Percentiles rank a stretch among this genome's conserved stretches.
Conservation (phyloP, 1,140 invertebrate species). For the Scaptomyza montana region DNA sequence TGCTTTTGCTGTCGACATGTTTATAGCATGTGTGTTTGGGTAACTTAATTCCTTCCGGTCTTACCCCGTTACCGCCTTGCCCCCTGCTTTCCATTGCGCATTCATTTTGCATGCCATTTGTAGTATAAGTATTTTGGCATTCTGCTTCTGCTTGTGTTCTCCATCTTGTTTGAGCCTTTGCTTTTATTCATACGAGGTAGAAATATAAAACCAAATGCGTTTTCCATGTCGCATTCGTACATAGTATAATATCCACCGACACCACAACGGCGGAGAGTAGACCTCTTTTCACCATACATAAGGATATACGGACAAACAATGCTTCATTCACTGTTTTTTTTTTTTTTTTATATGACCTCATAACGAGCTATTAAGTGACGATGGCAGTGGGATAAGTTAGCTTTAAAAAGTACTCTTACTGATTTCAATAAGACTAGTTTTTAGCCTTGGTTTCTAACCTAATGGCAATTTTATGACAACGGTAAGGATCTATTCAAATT, state of each 20-base stretch:
- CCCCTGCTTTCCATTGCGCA: not conserved
- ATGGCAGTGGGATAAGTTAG: slow-evolving; percentile 11
- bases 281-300: not conserved
- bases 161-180: slow-evolving; percentile 19
- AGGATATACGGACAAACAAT: slow-evolving; percentile 13
- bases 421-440: slow-evolving; percentile 3
- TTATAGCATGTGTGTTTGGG: slow-evolving; percentile 32
- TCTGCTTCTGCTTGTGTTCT: slow-evolving; percentile 6
- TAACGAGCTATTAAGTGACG: slow-evolving; percentile 33
- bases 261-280: not conserved
- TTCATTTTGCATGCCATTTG: slow-evolving; percentile 30
- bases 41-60: slow-evolving; percentile 59
- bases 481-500: not conserved
- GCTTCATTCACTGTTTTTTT: slow-evolving; percentile 4
- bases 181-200: slow-evolving; percentile 30
- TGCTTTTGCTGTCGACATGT: not conserved
- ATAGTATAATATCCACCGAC: slow-evolving; percentile 25
- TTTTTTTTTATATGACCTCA: slow-evolving; percentile 10
- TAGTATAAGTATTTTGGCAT: slow-evolving; percentile 19
- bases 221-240: slow-evolving; percentile 49
- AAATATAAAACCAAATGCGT: slow-evolving; percentile 51
- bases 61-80: not conserved
- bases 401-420: slow-evolving; percentile 3
- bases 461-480: not conserved
- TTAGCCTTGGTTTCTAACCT: not conserved